Base-by-base conservation (phyloP, 2,888 invertebrate species). In the Aporophyla nigra region DNA sequence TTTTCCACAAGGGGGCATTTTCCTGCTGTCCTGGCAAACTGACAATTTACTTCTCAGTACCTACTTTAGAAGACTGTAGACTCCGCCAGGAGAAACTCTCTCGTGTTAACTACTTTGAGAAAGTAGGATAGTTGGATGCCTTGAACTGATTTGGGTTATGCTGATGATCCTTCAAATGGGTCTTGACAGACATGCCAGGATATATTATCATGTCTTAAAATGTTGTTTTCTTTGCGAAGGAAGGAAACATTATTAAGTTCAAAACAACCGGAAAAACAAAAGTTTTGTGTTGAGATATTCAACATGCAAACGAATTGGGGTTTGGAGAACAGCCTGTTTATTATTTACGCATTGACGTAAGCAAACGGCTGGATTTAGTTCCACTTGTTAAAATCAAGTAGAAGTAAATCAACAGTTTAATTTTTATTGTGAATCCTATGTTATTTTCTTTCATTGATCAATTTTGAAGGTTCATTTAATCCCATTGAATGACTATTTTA, bases 321-420 rank as follows among this genome's bases (percentile, higher is more conserved):
- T 43, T 40, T 21, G 14, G 46, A 58, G 21, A 19, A 53, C 21
- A 63, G 56, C 1, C 19, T 58, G 27, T 67, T 76, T 53, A 67
- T 82, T 40, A 71, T 62, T 61, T 82, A 76, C 16, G 40, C 51
- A 70, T 12, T 65, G 81, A 80, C 76, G 66, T 58, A 58, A 76
- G 43, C 46, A 49, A 53, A 56, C 46, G 2, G 40, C 40, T 51
- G 40, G 40, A 16, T 62, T 76, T 33, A 59, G n/a, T 27, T 51
- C 19, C 49, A 46, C 43, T 46, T 46, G 43, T 10, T 46, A 46
- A 10, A 46, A 46, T 46, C 14, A 67, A 75, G 65, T 56, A 24
- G 16, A 16, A 62, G 9, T 16, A 16, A 58, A 58, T 58, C 7
- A 24, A 58, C 16, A 27, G 43, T 46, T 46, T 46, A 10, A 10